Conservation (phyloP, 2,888 invertebrate genomes). For the Clunio marinus region DNA sequence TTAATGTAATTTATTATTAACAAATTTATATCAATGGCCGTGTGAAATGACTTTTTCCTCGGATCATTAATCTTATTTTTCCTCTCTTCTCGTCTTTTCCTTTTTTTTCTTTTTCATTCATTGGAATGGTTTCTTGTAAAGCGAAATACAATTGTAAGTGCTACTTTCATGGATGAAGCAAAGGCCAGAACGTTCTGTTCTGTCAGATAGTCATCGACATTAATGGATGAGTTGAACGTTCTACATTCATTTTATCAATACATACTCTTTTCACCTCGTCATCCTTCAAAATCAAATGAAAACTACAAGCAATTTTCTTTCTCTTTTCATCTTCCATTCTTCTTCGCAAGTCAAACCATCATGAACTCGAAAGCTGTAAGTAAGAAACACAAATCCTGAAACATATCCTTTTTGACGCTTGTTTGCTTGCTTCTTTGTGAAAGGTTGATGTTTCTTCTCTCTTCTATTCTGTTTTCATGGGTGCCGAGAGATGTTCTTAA, state of each 20-base stretch:
- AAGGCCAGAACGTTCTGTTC: not conserved
- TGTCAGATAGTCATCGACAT: too few relatives aligned
- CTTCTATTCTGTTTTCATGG: not conserved
- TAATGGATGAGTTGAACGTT: not conserved
- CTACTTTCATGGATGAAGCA: not conserved
- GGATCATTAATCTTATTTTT: conserved; percentile 31
- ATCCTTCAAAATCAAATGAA: not conserved
- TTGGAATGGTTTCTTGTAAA: not conserved
- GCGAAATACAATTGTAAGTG: not conserved
- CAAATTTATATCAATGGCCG: conserved; percentile 32
- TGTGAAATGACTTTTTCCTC: conserved; percentile 33
- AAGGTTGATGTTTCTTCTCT: not conserved
- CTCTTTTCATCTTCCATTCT: not conserved
- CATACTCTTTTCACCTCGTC: conserved; percentile 9
- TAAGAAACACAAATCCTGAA: not conserved
- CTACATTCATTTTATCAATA: not conserved
- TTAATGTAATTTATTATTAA: conserved; percentile 27
- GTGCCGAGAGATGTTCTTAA: conserved; percentile 3
- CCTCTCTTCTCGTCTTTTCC: not conserved
- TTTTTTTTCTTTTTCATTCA: not conserved
- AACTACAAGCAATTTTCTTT: not conserved
- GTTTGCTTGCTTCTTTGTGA: not conserved
- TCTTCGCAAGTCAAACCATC: not conserved
- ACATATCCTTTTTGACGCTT: conserved; percentile 28
- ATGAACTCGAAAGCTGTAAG: not conserved